A percentile compares a stretch with the other conserved stretches of the same genome.
These are phyloP conservation scores for Etia nguti DNA, from an alignment of 2,113 vertebrate species.

Conservation along the genomic window DNA sequence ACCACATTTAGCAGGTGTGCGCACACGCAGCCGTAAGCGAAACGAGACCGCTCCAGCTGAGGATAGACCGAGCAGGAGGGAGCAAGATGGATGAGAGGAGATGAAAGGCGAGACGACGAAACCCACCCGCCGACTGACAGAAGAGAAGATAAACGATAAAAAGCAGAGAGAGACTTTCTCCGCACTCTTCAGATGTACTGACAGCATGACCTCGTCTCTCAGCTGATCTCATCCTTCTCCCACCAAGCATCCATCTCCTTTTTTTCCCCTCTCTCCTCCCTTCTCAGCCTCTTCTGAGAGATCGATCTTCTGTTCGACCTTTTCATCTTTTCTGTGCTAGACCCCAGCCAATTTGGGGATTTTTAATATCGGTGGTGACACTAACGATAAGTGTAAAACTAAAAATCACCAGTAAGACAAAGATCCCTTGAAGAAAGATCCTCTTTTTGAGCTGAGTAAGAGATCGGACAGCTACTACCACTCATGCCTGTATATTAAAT, in stretches of 20 bases:
- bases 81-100: slow-evolving; percentile 18
- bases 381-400: not conserved
- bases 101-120: slow-evolving; percentile 1
- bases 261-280: not conserved
- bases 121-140: not conserved
- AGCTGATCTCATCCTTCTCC: not conserved
- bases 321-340: not conserved
- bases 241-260: not conserved
- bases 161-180: slow-evolving; percentile 29
- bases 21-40: not conserved
- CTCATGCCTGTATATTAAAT: not conserved
- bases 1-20: not conserved
- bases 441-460: not conserved
- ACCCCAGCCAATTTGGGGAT: not conserved
- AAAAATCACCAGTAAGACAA: not conserved
- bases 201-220: not conserved
- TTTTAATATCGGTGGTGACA: not conserved
- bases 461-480: not conserved
- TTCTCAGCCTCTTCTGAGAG: not conserved
- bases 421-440: not conserved
- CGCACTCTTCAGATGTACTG: not conserved
- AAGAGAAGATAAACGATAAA: slow-evolving; percentile 3
- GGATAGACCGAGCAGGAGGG: not conserved
- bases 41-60: not conserved
- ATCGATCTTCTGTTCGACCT: not conserved